Base-by-base conservation (phyloP, 2,888 invertebrate species). In the Ferrisia virgata region DNA sequence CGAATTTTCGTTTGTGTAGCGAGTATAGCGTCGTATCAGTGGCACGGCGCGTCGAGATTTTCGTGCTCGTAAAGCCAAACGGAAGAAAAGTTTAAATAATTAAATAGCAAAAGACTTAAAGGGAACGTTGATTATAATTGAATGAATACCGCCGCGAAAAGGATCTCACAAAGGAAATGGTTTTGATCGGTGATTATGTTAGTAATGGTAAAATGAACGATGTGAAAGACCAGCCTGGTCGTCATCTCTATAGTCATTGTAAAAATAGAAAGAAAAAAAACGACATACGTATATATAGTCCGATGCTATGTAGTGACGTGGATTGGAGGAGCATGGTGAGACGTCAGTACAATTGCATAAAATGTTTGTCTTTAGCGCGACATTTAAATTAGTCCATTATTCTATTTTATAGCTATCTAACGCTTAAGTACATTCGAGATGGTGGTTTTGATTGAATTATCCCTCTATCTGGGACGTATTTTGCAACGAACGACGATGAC, bases 11-110 rank as follows among this genome's bases (percentile, higher is more conserved):
- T 53, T 53, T 53, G 53, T 40, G 40, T 40, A 40, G 9, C 18
- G 2, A 53, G n/a, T 25, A 5, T n/a, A n/a, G 4, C 47, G 1
- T 9, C 25, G 18, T 39, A 39, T 39, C 39, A 39, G n/a, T n/a
- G n/a, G n/a, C n/a, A n/a, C n/a, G n/a, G n/a, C n/a, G 18, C 11
- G 58, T 8, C 25, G 25, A 25, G 58, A 58, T 64, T 31, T 64
- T 64, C 64, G 28, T 64, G 15, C 28, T 31, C 64, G 8, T 64
- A 15, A 64, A 64, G 25, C 15, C 64, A 64, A 53, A 64, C 64
- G 64, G 64, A 64, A 64, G 64, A 64, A 64, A 64, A 64, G 25
- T 64, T 64, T 64, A 28, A 64, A 64, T 64, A 64, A 64, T 64
- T 64, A 64, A 64, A 64, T 28, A 28, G 28, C 28, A 28, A 64